Conservation (phyloP, 2,113 vertebrate genomes). For the Phycodurus eques region DNA sequence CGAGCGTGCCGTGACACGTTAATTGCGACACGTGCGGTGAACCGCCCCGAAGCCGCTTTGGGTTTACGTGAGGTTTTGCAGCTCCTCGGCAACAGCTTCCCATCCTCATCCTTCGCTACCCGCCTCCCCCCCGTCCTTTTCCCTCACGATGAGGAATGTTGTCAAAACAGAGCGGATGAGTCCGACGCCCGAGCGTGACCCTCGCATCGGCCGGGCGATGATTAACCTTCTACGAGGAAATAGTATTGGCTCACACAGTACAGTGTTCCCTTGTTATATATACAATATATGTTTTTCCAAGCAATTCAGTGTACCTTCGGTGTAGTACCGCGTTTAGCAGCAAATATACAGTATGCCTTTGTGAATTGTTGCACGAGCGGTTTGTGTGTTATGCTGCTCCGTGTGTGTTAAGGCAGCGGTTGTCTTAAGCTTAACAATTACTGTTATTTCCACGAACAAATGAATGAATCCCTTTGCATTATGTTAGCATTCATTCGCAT, state of each 20-base stretch:
- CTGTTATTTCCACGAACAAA: too few species aligned
- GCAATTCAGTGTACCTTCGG: too few species aligned
- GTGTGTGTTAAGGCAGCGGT: too few species aligned
- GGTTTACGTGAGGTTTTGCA: conserved; percentile 55
- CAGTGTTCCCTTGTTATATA: not conserved
- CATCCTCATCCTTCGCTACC: not conserved
- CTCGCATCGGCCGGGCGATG: conserved; percentile 22
- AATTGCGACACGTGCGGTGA: conserved; percentile 62
- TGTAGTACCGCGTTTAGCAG: too few species aligned
- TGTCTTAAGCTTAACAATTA: too few species aligned
- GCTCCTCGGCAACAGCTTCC: conserved; percentile 50
- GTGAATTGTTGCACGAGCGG: too few species aligned
- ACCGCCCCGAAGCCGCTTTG: conserved; percentile 39
- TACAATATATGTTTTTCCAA: too few species aligned
- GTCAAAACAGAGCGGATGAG: conserved; percentile 55
- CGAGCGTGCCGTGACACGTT: conserved; percentile 55
- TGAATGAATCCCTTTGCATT: too few species aligned
- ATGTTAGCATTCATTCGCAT: too few species aligned
- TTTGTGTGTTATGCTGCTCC: too few species aligned
- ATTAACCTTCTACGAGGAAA: not conserved
- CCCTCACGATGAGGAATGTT: conserved; percentile 44
- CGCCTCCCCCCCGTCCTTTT: conserved; percentile 11
- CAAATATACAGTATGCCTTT: too few species aligned
- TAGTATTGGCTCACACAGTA: not conserved
- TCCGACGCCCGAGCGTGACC: conserved; percentile 58